A percentile compares a stretch with the other conserved stretches of the same genome.
These are phyloP conservation scores for Caradrina clavipalpis DNA, from an alignment of 2,888 invertebrate species.

Conservation along the genomic window DNA sequence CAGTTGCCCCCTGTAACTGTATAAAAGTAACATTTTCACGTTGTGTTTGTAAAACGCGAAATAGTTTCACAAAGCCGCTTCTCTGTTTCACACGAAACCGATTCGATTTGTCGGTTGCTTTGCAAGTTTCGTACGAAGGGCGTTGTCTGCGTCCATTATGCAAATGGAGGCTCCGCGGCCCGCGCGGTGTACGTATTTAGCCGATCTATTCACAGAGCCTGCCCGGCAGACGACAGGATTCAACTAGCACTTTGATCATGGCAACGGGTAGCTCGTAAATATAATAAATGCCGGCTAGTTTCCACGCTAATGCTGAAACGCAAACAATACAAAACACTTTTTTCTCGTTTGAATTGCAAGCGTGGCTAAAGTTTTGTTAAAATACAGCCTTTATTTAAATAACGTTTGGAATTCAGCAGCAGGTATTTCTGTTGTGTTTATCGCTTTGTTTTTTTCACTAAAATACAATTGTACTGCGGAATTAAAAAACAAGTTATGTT, in stretches of 20 bases:
- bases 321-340: slow-evolving; percentile 57
- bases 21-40: slow-evolving; percentile 64
- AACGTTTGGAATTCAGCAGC: slow-evolving; percentile 53
- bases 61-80: slow-evolving; percentile 75
- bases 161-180: slow-evolving; percentile 79
- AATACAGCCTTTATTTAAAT: slow-evolving; percentile 54
- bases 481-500: slow-evolving; percentile 45
- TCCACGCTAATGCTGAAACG: slow-evolving; percentile 63
- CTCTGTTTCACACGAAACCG: slow-evolving; percentile 66
- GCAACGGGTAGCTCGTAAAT: slow-evolving; percentile 65
- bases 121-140: slow-evolving; percentile 74
- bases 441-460: slow-evolving; percentile 52
- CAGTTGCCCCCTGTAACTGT: slow-evolving; percentile 63
- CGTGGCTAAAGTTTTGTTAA: slow-evolving; percentile 48
- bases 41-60: slow-evolving; percentile 74
- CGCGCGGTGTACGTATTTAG: slow-evolving; percentile 81
- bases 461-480: slow-evolving; percentile 37
- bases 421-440: slow-evolving; percentile 56
- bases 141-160: slow-evolving; percentile 84
- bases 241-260: slow-evolving; percentile 73
- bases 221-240: slow-evolving; percentile 69
- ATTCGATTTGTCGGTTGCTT: slow-evolving; percentile 75
- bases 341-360: slow-evolving; percentile 54
- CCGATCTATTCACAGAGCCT: slow-evolving; percentile 80
- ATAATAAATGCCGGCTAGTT: slow-evolving; percentile 66